A percentile compares a stretch with the other conserved stretches of the same genome.
Evolutionary conservation across 2,113 vertebrate species (phyloP).

Genomic region (Cichladusa arquata): DNA sequence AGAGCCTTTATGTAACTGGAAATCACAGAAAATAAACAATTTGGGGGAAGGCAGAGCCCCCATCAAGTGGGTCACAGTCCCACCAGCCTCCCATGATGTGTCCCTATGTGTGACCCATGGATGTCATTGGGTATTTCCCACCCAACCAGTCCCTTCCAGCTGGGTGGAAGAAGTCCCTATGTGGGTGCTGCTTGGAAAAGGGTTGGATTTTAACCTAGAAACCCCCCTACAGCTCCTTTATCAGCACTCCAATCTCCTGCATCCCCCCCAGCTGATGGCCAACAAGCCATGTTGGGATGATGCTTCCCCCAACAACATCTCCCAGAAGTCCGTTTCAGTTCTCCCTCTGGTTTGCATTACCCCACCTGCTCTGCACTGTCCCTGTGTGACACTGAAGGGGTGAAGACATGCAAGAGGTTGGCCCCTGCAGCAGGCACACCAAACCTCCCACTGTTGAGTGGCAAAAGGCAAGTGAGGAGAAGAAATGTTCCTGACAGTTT

Average conservation of each 20-base stretch:
- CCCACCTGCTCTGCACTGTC: background rate
- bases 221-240: background rate
- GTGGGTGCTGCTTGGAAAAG: background rate
- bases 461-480: background rate
- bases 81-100: background rate
- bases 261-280: background rate
- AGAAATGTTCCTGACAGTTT: background rate
- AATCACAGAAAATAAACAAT: background rate
- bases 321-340: background rate
- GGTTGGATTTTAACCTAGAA: background rate
- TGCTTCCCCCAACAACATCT: background rate
- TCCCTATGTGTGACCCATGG: background rate
- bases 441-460: background rate
- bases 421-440: accelerated
- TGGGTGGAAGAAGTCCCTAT: background rate
- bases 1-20: background rate
- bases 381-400: background rate
- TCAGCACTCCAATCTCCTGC: background rate
- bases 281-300: accelerated
- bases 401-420: background rate
- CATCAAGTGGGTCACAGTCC: background rate
- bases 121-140: background rate
- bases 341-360: background rate
- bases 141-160: background rate
- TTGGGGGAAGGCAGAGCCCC: background rate